These are phyloP conservation scores for Perdita meconis DNA, from an alignment of 2,888 invertebrate species.

Conservation along the genomic window DNA sequence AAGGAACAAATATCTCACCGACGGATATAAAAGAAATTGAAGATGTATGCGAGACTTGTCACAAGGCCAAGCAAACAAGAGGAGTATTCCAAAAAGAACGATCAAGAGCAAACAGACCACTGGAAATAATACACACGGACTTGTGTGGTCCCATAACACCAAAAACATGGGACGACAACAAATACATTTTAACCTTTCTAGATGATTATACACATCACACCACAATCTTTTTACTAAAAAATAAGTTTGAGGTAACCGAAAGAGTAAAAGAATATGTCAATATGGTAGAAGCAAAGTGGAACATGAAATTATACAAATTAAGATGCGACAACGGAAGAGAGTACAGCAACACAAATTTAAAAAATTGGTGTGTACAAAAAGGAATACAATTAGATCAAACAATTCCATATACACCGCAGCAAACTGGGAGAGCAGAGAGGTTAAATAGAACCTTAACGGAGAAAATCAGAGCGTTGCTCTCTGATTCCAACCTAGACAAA, in stretches of 20 bases:
- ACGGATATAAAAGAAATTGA: no score
- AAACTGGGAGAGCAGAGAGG: constrained; percentile 41
- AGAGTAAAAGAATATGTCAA: constrained; percentile 43
- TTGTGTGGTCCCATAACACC: constrained; percentile 12
- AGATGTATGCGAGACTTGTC: constrained; percentile 46
- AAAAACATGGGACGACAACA: neutral
- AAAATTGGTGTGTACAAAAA: constrained; percentile 25
- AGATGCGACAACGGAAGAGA: constrained; percentile 40
- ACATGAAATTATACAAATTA: constrained; percentile 46
- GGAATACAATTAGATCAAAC: constrained; percentile 10
- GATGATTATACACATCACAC: constrained; percentile 16
- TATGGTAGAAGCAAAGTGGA: constrained; percentile 45
- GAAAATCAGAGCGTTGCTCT: constrained; percentile 12
- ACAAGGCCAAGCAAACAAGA: constrained; percentile 44
- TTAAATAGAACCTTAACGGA: constrained; percentile 24
- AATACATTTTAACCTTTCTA: constrained; percentile 2
- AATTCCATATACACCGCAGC: constrained; percentile 23
- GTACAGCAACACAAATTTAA: constrained; percentile 5
- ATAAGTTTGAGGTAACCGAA: neutral
- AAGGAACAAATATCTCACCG: no score
- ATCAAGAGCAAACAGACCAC: constrained; percentile 25
- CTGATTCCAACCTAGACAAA: neutral
- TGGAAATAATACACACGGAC: constrained; percentile 43
- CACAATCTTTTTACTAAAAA: neutral
- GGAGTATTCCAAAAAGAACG: constrained; percentile 36